Base-by-base conservation (phyloP, 2,113 vertebrate species). In the Rafetus swinhoei region DNA sequence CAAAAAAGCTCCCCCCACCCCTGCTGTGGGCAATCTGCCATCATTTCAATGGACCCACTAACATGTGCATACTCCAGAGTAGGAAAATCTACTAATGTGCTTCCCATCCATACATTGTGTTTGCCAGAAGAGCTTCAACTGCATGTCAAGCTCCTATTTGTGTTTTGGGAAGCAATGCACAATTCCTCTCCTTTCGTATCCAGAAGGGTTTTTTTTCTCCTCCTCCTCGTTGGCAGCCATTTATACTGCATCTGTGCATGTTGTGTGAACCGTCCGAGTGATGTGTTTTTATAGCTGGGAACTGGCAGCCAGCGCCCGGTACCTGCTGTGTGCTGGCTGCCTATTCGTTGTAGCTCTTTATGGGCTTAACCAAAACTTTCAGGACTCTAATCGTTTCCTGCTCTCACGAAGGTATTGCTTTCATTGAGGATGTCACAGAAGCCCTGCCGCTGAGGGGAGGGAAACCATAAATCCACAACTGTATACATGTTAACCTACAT, bases 281-380 rank as follows among this genome's bases (percentile, higher is more conserved):
- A 72, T 4, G 79, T 82, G 90, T 90, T 95, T 91, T 56, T 11
- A 56, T 56, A 91, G 94, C 94, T 59, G 96, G 91, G 89, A 89
- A 82, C 82, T 52, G 96, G 93, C 93, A 84, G 87, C 0, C 4
- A 14, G 25, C 2, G 84, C 84, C 74, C 6, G 92, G 87, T 92
- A 86, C 96, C 96, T 65, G 96, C 97, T 95, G 96, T 69, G 96
- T 62, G 65, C 85, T 89, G 93, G 65, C 95, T 35, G 81, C 88
- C 14, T 87, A 93, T 53, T 14, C 9, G 1, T 53, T 1, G 62
- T 50, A 6, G 89, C 65, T 92, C 82, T 7, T 52, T 0, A 3
- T 25, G 25, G 4, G 56, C 87, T 11, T 55, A 56, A 92, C 88
- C 52, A 8, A 94, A 76, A 69, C 25, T 18, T 59, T 6, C 88